Evolutionary conservation across 2,797 vertebrate genomes (phyloP), one percentile per base, ranked within the genome.

Genomic region (Hypotaenidia philippensis): DNA sequence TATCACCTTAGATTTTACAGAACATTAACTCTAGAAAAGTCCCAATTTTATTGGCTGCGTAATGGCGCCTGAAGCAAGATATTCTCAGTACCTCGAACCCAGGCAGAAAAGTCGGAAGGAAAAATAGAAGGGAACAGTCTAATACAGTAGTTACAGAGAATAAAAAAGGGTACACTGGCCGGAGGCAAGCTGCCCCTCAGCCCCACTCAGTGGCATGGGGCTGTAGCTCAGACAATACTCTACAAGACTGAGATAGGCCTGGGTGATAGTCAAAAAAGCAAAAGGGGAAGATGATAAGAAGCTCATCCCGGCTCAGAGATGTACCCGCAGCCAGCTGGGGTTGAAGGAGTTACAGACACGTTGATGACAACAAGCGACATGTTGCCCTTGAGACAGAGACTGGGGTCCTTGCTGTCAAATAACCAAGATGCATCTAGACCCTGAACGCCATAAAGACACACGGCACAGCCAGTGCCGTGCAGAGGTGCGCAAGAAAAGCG

Each of bases 1-100:
- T 93, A 95, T 77, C 77, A 94, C 80, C 89, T 94, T 90, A 57
- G 29, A 93, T 95, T 94, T 96, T 90, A 93, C 60, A 87, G 70
- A 88, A 93, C 89, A 82, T 94, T 94, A 91, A 78, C 80, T 64
- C 25, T 64, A 91, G 77, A 94, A 92, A 93, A 82, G 77, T 94
- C 89, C 4, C 45, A 27, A 40, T 91, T 90, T 96, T 88, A 82
- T 90, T 94, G 47, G 31, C 70, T 94, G 77, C 5, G 2, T 89
- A 82, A 71, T 74, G 36, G 53, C 1, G 8, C 90, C 74, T 74
- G 45, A 88, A 94, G 81, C 56, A 88, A 84, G 41, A 88, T 25
- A 89, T 91, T 87, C 36, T 83, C 60, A 23, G 10, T 84, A 61
- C 32, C 49, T 90, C 0, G 0, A 76, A 53, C 56, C 91, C 23